Percentiles rank a stretch among this genome's conserved stretches.
phyloP scores from a whole-genome alignment of 2,113 vertebrate genomes.

The Pitta sordida region DNA sequence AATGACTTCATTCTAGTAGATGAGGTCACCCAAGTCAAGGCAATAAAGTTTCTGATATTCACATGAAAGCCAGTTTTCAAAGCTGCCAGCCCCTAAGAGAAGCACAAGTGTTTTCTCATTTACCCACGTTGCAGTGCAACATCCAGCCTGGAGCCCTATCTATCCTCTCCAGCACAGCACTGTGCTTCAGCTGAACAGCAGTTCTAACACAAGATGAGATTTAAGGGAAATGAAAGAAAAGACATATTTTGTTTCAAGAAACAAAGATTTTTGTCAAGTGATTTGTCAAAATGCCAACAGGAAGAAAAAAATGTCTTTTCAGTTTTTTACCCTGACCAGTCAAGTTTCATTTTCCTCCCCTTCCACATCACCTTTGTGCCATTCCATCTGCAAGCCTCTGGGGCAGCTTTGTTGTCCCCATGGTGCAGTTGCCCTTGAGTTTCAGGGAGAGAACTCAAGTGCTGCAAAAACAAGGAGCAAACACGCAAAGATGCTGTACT shows the following conservation, averaged over 20 bases:
- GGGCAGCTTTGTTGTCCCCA: not conserved
- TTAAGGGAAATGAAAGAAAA: not conserved
- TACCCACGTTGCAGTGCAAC: constrained; percentile 33
- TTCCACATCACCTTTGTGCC: accelerated
- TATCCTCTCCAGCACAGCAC: not conserved
- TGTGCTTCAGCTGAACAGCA: not conserved
- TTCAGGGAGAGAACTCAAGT: not conserved
- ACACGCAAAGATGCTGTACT: not conserved
- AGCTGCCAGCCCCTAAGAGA: constrained; percentile 68
- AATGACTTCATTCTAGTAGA: constrained; percentile 91
- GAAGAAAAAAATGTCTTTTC: constrained; percentile 5
- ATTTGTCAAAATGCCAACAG: constrained; percentile 28
- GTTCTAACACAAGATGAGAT: not conserved
- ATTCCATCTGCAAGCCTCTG: not conserved
- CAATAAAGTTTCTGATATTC: constrained; percentile 87
- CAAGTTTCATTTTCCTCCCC: not conserved
- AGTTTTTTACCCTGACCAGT: not conserved
- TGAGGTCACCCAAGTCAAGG: constrained; percentile 87
- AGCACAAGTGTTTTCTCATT: constrained; percentile 64
- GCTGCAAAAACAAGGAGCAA: not conserved
- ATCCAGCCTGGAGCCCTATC: not conserved
- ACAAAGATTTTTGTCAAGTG: constrained; percentile 5
- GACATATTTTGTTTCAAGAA: not conserved
- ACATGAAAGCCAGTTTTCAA: constrained; percentile 79
- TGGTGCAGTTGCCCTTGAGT: not conserved